Percentiles rank a stretch among this genome's conserved stretches.
phyloP scores from a whole-genome alignment of 1,140 invertebrate genomes.

The Ceratoteleas bidentatus region DNA sequence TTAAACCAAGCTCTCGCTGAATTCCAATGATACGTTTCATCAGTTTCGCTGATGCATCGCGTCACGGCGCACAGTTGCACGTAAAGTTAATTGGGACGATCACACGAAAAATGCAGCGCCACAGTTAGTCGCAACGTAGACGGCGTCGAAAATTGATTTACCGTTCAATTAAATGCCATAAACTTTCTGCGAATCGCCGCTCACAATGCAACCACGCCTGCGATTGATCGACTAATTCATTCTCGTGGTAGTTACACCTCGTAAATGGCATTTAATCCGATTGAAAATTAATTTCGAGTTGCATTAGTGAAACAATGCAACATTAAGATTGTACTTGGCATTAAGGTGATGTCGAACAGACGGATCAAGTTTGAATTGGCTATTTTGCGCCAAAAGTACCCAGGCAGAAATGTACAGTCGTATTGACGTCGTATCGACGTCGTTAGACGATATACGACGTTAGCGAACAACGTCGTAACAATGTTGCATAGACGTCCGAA shows the following conservation, averaged over 20 bases:
- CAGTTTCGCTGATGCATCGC: neutral
- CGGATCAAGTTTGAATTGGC: too few species aligned
- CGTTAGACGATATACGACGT: too few species aligned
- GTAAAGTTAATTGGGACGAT: neutral
- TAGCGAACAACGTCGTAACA: too few species aligned
- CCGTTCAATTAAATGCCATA: conserved; percentile 8
- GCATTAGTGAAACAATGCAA: neutral
- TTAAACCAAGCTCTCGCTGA: neutral
- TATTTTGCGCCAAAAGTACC: too few species aligned
- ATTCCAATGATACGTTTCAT: neutral
- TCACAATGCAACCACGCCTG: conserved; percentile 2
- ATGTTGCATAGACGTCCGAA: too few species aligned
- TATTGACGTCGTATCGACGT: too few species aligned
- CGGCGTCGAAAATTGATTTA: neutral
- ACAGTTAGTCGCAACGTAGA: neutral
- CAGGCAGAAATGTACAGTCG: too few species aligned
- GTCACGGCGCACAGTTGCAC: neutral
- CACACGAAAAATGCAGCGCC: neutral
- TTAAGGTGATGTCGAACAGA: too few species aligned
- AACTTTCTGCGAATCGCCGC: conserved; percentile 7
- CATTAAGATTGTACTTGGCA: neutral
- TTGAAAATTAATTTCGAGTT: conserved; percentile 7
- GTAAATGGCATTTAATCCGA: conserved; percentile 4
- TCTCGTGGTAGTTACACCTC: neutral
- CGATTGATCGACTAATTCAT: conserved; percentile 6